These are phyloP conservation scores for Triops longicaudatus DNA, from an alignment of 1,140 invertebrate genomes.

Conservation along the genomic window DNA sequence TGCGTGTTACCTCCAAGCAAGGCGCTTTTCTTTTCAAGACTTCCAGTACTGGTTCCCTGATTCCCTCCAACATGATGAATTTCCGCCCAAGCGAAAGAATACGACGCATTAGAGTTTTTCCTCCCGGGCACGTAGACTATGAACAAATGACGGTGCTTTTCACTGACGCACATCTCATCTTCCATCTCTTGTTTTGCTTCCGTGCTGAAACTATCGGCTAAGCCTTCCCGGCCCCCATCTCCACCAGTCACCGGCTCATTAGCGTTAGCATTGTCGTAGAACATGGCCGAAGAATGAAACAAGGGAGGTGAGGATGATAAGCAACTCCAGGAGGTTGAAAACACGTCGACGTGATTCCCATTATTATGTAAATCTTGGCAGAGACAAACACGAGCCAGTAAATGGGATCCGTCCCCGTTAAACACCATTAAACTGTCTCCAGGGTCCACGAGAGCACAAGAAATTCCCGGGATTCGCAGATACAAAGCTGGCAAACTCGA, in stretches of 20 bases:
- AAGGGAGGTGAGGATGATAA: not conserved
- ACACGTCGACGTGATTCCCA: not conserved
- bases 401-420: not conserved
- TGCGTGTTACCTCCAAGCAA: not conserved
- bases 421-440: not conserved
- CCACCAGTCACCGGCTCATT: not conserved
- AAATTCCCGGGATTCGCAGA: not conserved
- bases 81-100: not conserved
- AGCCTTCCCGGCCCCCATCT: not conserved
- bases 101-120: not conserved
- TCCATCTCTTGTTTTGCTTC: not conserved
- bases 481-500: not conserved
- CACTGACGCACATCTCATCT: conserved; percentile 3
- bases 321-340: conserved; percentile 9
- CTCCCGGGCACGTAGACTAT: not conserved
- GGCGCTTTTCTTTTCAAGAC: not conserved
- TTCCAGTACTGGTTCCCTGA: not conserved
- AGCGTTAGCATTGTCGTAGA: not conserved
- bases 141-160: conserved; percentile 15
- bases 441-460: not conserved
- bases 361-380: not conserved
- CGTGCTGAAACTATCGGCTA: not conserved
- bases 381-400: conserved; percentile 7
- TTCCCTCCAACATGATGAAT: not conserved
- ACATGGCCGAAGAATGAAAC: not conserved